phyloP scores from a whole-genome alignment of 2,797 vertebrate species.

The Crocodylus rhombifer region DNA sequence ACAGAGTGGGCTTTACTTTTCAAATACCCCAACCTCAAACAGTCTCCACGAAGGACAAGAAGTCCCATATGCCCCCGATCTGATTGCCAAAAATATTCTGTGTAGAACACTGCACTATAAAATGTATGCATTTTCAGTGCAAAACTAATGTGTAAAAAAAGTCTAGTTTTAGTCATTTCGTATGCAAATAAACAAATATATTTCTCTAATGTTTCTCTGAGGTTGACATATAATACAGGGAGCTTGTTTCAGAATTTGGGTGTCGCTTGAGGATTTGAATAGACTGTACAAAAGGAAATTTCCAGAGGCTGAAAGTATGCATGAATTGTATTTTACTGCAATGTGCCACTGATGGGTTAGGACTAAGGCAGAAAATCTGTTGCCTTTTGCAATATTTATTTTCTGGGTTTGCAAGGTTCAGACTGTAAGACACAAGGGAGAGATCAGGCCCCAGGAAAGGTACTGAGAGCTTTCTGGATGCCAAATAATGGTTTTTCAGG shows the following conservation, averaged over 20 bases:
- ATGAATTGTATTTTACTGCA: background rate
- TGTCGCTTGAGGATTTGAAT: background rate
- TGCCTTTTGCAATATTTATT: background rate
- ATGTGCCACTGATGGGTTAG: background rate
- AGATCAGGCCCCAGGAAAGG: background rate
- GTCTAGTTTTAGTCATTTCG: background rate
- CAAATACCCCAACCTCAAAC: background rate
- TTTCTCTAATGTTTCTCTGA: background rate
- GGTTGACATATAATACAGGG: background rate
- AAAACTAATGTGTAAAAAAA: background rate
- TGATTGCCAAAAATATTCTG: background rate
- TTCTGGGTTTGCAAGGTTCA: constrained; percentile 3
- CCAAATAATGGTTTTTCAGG: background rate
- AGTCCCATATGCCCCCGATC: background rate
- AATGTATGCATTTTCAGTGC: background rate
- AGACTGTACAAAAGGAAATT: background rate
- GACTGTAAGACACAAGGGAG: background rate
- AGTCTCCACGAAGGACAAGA: background rate
- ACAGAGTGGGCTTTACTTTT: background rate
- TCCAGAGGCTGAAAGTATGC: background rate
- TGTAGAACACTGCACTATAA: background rate
- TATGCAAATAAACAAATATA: background rate
- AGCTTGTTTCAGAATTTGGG: background rate
- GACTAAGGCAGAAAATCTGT: background rate
- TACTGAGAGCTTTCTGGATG: no score